Evolutionary conservation across 2,888 invertebrate genomes (phyloP), one percentile per base, ranked within the genome.

Genomic region (Oligia latruncula): DNA sequence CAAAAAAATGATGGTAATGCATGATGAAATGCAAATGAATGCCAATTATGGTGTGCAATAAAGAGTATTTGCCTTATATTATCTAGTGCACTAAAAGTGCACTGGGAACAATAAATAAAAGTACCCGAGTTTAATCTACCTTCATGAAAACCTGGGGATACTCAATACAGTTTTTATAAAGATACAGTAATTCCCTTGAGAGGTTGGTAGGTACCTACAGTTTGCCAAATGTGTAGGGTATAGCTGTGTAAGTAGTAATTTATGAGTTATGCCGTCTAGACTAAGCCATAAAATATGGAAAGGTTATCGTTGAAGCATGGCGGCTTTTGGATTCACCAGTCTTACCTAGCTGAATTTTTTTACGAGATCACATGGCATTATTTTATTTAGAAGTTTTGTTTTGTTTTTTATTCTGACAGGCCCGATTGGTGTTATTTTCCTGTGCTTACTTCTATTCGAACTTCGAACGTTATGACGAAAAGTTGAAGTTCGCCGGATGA

Each of bases 221-320:
- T 11, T 46, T n/a, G 52, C 49, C 40, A 73, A 62, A 52, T 17
- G 35, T 66, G n/a, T 13, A 72, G 46, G 58, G 9, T 58, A 52
- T 60, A 62, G 46, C 43, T 20, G 43, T 78, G 62, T 40, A 5
- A 5, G 40, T 71, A 52, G 65, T 81, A 70, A 79, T 81, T 83
- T 79, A 83, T 85, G 82, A 85, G 23, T 74, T 81, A 81, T 80
- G 52, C 15, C 67, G 88, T 88, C 88, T 88, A 88, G 88, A 88
- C 88, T 46, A 43, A 11, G 74, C 58, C 73, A 86, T 85, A 78
- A 80, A 83, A 76, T 81, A 83, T 85, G 72, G 49, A 80, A 78
- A 82, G 79, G 77, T 75, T 85, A 73, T 75, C 46, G 72, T 70
- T 60, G 52, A 60, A 52, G 20, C n/a, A 82, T 70, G 78, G 75